Conservation (phyloP, 2,797 vertebrate genomes). For the Takifugu ocellatus region DNA sequence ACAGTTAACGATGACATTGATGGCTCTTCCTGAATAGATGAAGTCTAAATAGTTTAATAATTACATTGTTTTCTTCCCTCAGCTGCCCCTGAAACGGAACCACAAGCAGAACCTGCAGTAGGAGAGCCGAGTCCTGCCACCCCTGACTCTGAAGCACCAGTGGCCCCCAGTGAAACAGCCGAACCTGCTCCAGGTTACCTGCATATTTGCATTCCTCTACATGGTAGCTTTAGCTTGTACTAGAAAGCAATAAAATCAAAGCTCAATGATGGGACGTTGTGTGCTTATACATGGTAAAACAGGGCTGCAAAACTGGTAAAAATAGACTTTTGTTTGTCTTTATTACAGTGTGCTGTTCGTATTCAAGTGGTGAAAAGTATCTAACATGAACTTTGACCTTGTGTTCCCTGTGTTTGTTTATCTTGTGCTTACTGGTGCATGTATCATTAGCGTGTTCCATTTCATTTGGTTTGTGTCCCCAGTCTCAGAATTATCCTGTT, state of each 20-base stretch:
- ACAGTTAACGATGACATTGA: too few relatives aligned
- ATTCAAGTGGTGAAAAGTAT: neutral
- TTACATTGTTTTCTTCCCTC: neutral
- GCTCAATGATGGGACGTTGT: neutral
- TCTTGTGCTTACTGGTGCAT: conserved; percentile 1
- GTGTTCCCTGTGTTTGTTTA: conserved; percentile 11
- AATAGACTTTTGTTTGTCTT: conserved; percentile 1
- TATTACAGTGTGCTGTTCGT: neutral
- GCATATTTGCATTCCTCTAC: neutral
- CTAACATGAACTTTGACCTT: conserved; percentile 4
- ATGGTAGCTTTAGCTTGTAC: conserved; percentile 23
- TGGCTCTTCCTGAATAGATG: neutral
- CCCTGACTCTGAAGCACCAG: conserved; percentile 18
- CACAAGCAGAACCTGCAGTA: conserved; percentile 21
- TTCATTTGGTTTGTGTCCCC: neutral
- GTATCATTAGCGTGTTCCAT: conserved; percentile 3
- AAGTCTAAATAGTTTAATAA: neutral
- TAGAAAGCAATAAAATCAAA: conserved; percentile 12
- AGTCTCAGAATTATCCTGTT: conserved; percentile 16
- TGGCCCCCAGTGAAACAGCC: conserved; percentile 34
- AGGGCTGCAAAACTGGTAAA: conserved; percentile 4
- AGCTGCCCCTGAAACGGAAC: conserved; percentile 13
- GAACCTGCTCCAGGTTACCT: conserved; percentile 57
- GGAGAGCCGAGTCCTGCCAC: conserved; percentile 8
- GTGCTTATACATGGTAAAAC: neutral